Conservation (phyloP, 2,797 vertebrate species). For the Gadopsis bispinosus region DNA sequence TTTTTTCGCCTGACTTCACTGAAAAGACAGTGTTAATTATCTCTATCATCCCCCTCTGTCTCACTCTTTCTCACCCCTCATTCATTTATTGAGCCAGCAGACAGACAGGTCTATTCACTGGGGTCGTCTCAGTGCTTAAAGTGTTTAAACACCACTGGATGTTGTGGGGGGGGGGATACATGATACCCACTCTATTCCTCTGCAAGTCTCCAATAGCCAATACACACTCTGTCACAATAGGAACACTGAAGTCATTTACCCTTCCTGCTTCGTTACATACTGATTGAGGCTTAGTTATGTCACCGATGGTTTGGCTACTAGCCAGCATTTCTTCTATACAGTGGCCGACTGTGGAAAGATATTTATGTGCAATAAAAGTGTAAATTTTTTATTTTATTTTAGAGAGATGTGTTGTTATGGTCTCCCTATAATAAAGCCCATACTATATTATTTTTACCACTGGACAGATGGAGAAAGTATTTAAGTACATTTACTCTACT, state of each 20-base stretch:
- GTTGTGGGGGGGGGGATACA: constrained; percentile 64
- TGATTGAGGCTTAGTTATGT: constrained; percentile 53
- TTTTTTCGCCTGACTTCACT: constrained; percentile 50
- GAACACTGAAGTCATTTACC: constrained; percentile 72
- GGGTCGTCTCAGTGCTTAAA: constrained; percentile 71
- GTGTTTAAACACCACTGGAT: constrained; percentile 76
- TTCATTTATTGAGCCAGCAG: constrained; percentile 74
- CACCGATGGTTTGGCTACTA: constrained; percentile 44
- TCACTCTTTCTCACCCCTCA: constrained; percentile 52
- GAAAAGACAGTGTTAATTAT: constrained; percentile 76
- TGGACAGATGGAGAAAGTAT: background rate
- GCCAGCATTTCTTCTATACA: constrained; percentile 41
- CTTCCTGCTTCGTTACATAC: constrained; percentile 63
- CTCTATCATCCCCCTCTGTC: constrained; percentile 49
- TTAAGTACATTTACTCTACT: background rate
- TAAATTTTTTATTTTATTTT: background rate
- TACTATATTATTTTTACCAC: background rate
- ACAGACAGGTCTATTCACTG: constrained; percentile 79
- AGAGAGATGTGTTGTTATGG: background rate
- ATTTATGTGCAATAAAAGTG: constrained; percentile 3
- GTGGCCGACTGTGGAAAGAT: constrained; percentile 29
- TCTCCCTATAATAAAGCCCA: background rate
- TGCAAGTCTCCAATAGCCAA: constrained; percentile 67
- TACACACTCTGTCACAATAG: constrained; percentile 70
- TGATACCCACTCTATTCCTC: constrained; percentile 66